Percentiles rank a stretch among this genome's conserved stretches.
Conservation (phyloP, 2,888 invertebrate genomes). For the Caenorhabditis sp. region DNA sequence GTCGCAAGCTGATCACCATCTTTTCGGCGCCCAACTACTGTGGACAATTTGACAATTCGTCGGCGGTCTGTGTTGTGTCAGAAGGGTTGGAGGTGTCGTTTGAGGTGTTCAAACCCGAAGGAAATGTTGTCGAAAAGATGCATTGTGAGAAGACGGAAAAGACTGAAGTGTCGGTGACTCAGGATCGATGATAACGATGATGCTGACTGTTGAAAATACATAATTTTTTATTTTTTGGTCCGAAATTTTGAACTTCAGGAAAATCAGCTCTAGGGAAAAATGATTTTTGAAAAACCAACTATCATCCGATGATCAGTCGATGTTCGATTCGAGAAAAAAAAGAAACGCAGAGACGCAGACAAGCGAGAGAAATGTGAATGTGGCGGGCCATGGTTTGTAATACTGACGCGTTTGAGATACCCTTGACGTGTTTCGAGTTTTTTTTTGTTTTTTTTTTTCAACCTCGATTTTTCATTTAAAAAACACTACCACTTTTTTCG, state of each 20-base stretch:
- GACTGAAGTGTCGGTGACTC: not conserved
- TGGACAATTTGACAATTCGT: conserved; percentile 40
- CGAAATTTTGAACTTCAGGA: too few species aligned
- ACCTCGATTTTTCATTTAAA: too few species aligned
- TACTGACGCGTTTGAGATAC: not conserved
- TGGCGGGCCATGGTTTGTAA: not conserved
- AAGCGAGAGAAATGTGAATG: not conserved
- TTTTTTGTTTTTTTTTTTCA: not conserved
- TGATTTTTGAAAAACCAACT: too few species aligned
- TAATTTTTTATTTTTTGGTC: too few species aligned
- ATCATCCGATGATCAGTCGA: too few species aligned
- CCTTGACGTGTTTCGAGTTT: not conserved
- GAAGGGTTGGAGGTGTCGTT: conserved; percentile 29
- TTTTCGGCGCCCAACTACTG: conserved; percentile 58
- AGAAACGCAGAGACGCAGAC: not conserved
- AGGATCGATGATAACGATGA: not conserved
- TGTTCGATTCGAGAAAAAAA: too few species aligned
- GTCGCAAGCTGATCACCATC: conserved; percentile 27
- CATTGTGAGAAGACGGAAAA: not conserved
- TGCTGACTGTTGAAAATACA: too few species aligned
- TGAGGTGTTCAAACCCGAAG: conserved; percentile 21
- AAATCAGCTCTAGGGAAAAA: too few species aligned
- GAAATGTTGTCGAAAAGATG: conserved; percentile 1
- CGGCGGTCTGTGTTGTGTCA: conserved; percentile 30
- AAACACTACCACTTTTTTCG: too few species aligned